These are phyloP conservation scores for Mungos mungo DNA, from an alignment of 2,113 vertebrate genomes.

Conservation along the genomic window DNA sequence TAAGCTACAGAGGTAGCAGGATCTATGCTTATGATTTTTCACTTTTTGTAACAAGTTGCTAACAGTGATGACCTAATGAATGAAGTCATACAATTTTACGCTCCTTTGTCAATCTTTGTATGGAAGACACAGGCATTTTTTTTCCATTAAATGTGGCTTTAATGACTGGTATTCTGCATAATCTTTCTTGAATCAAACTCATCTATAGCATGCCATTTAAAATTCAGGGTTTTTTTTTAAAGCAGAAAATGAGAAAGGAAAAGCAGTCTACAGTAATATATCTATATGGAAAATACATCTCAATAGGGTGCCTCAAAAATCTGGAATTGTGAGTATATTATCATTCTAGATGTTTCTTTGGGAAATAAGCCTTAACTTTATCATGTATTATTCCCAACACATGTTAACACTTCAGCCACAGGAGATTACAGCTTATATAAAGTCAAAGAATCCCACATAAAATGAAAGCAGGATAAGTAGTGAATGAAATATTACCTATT, in stretches of 20 bases:
- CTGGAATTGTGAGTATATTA: not conserved
- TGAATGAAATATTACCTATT: not conserved
- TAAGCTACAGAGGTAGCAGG: not conserved
- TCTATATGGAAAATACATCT: not conserved
- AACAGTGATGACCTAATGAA: not conserved
- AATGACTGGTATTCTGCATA: not conserved
- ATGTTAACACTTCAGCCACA: not conserved
- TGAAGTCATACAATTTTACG: not conserved
- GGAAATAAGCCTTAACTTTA: not conserved
- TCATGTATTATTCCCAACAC: not conserved
- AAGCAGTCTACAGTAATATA: not conserved
- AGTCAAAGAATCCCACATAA: not conserved
- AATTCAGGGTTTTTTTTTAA: not conserved
- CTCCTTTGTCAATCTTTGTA: not conserved
- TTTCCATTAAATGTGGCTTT: not conserved
- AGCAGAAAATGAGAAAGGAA: not conserved
- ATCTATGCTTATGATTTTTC: not conserved
- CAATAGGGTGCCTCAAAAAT: not conserved
- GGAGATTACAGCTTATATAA: not conserved
- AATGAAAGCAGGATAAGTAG: not conserved
- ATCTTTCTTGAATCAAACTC: not conserved
- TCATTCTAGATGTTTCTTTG: not conserved
- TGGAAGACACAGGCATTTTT: not conserved
- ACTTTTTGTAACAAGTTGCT: not conserved
- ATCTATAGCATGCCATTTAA: not conserved